A percentile compares a stretch with the other conserved stretches of the same genome.
These are phyloP conservation scores for Heliconius ethilla DNA, from an alignment of 2,888 invertebrate genomes.

Conservation along the genomic window DNA sequence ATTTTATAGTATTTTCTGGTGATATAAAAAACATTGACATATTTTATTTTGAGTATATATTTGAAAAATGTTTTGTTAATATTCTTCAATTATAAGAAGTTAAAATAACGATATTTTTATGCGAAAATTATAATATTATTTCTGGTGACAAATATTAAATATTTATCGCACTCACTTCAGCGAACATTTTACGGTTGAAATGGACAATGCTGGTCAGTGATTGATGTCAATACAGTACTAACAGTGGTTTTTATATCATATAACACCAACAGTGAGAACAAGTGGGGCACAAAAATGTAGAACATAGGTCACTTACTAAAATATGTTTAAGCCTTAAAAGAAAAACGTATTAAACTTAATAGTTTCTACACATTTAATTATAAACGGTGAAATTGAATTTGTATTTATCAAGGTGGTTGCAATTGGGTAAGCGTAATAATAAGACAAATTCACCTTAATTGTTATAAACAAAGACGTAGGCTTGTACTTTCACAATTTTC, in stretches of 20 bases:
- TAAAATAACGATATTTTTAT: not conserved
- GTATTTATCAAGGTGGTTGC: conserved; percentile 13
- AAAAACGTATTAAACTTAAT: not conserved
- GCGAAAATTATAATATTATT: not conserved
- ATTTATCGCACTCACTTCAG: conserved; percentile 58
- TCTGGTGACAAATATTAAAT: not conserved
- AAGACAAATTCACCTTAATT: conserved; percentile 15
- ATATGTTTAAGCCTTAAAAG: conserved; percentile 4
- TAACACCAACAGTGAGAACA: conserved; percentile 33
- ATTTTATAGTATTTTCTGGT: too few species aligned
- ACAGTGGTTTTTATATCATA: conserved; percentile 42
- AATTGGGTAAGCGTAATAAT: conserved; percentile 9
- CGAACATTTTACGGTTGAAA: conserved; percentile 65
- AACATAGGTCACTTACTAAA: conserved; percentile 32
- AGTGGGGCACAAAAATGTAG: conserved; percentile 39
- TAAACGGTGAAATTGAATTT: not conserved
- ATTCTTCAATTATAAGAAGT: not conserved
- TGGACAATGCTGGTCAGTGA: conserved; percentile 59
- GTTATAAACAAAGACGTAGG: not conserved
- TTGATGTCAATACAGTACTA: conserved; percentile 59
- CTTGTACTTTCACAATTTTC: conserved; percentile 2
- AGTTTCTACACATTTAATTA: conserved; percentile 1
- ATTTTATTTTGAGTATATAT: not conserved
- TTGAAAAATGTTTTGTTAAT: not conserved
- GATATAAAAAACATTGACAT: not conserved